Evolutionary conservation across 2,797 vertebrate genomes (phyloP).

Genomic region (Myotis pilosus): DNA sequence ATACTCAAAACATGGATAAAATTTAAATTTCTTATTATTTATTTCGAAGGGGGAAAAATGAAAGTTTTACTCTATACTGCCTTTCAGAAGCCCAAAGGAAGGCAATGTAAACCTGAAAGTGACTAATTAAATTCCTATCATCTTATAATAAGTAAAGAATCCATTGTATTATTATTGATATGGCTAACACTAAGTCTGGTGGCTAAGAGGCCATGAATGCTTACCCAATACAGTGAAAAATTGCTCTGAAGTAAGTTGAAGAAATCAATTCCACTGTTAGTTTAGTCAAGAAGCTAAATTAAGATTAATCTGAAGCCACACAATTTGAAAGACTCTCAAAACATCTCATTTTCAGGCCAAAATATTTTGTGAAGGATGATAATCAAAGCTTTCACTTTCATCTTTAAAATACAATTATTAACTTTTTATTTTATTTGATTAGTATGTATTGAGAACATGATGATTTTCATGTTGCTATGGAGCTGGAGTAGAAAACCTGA

Average conservation of each 20-base stretch:
- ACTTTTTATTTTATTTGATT: constrained; percentile 52
- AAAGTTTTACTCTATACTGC: not conserved
- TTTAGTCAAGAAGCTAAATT: constrained; percentile 47
- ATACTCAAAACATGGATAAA: not conserved
- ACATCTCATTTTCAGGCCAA: constrained; percentile 28
- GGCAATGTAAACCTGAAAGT: not conserved
- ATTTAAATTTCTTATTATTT: not conserved
- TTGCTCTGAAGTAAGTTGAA: not conserved
- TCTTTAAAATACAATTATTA: not conserved
- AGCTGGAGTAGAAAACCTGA: not conserved
- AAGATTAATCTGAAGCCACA: constrained; percentile 45
- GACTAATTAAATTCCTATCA: constrained; percentile 24
- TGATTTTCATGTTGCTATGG: constrained; percentile 15
- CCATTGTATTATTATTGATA: constrained; percentile 1
- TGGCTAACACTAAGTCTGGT: not conserved
- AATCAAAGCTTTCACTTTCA: not conserved
- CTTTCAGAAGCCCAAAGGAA: not conserved
- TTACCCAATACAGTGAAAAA: constrained; percentile 20
- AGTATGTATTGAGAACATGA: not conserved
- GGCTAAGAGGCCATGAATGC: not conserved
- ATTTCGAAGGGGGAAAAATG: not conserved
- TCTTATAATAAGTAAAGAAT: not conserved
- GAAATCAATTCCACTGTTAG: not conserved
- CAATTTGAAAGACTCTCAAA: constrained; percentile 54
- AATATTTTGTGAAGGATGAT: constrained; percentile 17